Evolutionary conservation across 2,888 invertebrate species (phyloP).

Genomic region (Dynastes maya): DNA sequence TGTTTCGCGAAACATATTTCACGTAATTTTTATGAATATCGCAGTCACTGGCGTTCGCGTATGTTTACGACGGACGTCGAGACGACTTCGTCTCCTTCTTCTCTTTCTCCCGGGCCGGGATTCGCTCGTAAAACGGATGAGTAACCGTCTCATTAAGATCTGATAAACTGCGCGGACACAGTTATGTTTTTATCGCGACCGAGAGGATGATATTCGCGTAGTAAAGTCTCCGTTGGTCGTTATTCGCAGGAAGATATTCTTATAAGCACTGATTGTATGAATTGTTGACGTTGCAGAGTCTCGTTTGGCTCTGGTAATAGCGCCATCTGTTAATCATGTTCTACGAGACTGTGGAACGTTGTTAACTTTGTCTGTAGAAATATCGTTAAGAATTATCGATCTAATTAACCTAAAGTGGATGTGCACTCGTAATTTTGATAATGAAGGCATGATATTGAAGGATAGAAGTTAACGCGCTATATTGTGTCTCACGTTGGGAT

Average conservation of each 20-base stretch:
- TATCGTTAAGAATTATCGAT: not conserved
- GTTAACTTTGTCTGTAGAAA: not conserved
- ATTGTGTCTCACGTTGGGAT: too few species aligned
- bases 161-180: slow-evolving; percentile 20
- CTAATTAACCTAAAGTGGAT: too few species aligned
- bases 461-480: too few species aligned
- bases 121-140: slow-evolving; percentile 13
- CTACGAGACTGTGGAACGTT: not conserved
- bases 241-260: slow-evolving; percentile 20
- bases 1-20: not conserved
- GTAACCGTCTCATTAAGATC: slow-evolving; percentile 34
- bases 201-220: not conserved
- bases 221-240: not conserved
- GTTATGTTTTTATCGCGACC: slow-evolving; percentile 26
- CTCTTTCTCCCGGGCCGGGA: not conserved
- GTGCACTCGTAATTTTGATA: too few species aligned
- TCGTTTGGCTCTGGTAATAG: not conserved
- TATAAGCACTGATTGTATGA: slow-evolving; percentile 15
- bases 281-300: not conserved
- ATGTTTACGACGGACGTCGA: not conserved
- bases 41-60: not conserved
- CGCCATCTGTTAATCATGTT: slow-evolving; percentile 1
- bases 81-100: not conserved
- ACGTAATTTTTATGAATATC: slow-evolving; percentile 25
- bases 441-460: too few species aligned